phyloP scores from a whole-genome alignment of 1,140 invertebrate species.

The Halictus rubicundus region DNA sequence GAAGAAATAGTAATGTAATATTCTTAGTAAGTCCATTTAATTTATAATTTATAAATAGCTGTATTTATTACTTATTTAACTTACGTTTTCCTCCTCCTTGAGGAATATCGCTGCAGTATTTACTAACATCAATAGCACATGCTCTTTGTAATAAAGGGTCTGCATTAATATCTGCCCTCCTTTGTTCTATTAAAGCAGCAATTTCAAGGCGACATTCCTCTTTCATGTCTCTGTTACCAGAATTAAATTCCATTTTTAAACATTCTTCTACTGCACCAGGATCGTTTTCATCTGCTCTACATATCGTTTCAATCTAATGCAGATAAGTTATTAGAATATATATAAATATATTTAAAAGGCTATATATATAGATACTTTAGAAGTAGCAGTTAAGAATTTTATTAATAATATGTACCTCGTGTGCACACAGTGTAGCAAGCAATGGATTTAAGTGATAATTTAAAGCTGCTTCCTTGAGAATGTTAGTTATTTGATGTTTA shows the following conservation, averaged over 20 bases:
- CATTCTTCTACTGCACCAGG: constrained; percentile 90
- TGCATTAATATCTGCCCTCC: constrained; percentile 90
- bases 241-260: constrained; percentile 88
- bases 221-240: constrained; percentile 85
- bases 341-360: neutral
- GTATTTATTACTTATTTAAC: constrained; percentile 66
- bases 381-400: constrained; percentile 14
- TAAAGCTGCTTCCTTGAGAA: constrained; percentile 92
- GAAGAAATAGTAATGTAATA: constrained; percentile 58
- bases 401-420: constrained; percentile 77
- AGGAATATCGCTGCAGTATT: constrained; percentile 90
- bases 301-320: constrained; percentile 74
- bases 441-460: constrained; percentile 94
- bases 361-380: neutral
- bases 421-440: constrained; percentile 87
- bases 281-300: constrained; percentile 76
- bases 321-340: constrained; percentile 4
- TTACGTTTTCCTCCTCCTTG: constrained; percentile 93
- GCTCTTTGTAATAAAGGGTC: constrained; percentile 90
- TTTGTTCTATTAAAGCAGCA: constrained; percentile 89
- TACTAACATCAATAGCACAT: constrained; percentile 90
- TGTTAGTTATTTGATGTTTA: constrained; percentile 89
- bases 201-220: constrained; percentile 90
- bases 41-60: neutral
- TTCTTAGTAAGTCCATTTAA: neutral